phyloP scores from a whole-genome alignment of 2,888 invertebrate species.

The Tenthredo distinguenda region DNA sequence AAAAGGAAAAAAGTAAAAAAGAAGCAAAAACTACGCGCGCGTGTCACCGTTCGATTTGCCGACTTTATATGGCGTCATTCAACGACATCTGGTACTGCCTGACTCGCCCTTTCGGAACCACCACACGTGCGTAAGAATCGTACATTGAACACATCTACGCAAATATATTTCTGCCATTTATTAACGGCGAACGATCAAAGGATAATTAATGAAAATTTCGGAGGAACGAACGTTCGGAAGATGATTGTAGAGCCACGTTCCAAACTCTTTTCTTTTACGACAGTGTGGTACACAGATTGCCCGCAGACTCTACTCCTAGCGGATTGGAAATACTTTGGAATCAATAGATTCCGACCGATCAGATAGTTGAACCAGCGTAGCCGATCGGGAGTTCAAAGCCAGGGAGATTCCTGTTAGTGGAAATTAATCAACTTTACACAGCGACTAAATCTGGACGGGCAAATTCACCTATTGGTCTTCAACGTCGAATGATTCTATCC shows the following conservation, averaged over 20 bases:
- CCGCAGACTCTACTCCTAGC: not conserved
- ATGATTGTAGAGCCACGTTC: not conserved
- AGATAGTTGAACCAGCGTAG: not conserved
- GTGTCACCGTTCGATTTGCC: constrained; percentile 31
- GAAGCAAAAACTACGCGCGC: not conserved
- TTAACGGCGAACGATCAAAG: not conserved
- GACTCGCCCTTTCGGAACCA: not conserved
- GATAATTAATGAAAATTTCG: not conserved
- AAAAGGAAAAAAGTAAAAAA: not conserved
- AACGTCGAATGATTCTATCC: not conserved
- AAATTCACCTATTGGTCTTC: not conserved
- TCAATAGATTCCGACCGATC: not conserved
- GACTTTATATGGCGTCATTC: constrained; percentile 59
- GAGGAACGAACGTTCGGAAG: not conserved
- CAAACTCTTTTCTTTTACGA: not conserved
- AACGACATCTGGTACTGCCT: constrained; percentile 48
- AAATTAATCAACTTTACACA: not conserved
- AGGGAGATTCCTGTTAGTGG: not conserved
- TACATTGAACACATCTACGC: not conserved
- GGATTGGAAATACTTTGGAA: constrained; percentile 20
- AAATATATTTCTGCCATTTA: not conserved
- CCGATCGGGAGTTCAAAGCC: not conserved
- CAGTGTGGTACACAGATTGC: not conserved
- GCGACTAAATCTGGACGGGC: not conserved
- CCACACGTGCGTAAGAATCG: not conserved